These are phyloP conservation scores for Hystrix cristata DNA, from an alignment of 2,113 vertebrate genomes.

Conservation along the genomic window DNA sequence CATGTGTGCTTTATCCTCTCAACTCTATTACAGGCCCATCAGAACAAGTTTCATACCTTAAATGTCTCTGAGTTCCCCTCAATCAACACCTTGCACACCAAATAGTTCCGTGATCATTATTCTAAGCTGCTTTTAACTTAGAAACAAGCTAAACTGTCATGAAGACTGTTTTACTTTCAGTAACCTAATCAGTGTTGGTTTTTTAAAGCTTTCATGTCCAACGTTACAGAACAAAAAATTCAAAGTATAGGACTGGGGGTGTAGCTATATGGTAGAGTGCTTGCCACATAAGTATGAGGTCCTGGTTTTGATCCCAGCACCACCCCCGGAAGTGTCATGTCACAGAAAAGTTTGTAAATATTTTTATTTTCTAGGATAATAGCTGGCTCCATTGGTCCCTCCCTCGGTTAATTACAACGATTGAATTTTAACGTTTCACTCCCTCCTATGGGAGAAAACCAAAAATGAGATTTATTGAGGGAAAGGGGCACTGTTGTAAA, in stretches of 20 bases:
- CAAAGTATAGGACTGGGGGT: neutral
- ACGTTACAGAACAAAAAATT: neutral
- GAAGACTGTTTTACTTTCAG: neutral
- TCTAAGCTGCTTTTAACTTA: neutral
- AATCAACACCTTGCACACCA: neutral
- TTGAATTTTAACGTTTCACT: slow-evolving; percentile 44
- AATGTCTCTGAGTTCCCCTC: neutral
- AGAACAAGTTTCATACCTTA: neutral
- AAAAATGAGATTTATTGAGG: slow-evolving; percentile 7
- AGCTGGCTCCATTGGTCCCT: neutral
- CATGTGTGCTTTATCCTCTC: neutral
- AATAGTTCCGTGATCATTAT: neutral
- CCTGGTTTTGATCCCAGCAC: neutral
- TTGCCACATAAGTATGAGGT: neutral
- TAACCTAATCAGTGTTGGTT: neutral
- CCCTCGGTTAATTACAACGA: slow-evolving; percentile 35
- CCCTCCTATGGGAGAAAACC: neutral
- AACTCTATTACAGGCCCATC: neutral
- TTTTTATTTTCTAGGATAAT: slow-evolving; percentile 43
- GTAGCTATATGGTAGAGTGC: neutral
- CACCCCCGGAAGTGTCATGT: no score
- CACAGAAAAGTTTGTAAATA: neutral
- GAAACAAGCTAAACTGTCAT: slow-evolving; percentile 10
- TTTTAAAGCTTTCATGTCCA: neutral
- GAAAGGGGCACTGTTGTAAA: neutral